Base-by-base conservation (phyloP, 2,797 vertebrate genomes). In the Sparidentex hasta region DNA sequence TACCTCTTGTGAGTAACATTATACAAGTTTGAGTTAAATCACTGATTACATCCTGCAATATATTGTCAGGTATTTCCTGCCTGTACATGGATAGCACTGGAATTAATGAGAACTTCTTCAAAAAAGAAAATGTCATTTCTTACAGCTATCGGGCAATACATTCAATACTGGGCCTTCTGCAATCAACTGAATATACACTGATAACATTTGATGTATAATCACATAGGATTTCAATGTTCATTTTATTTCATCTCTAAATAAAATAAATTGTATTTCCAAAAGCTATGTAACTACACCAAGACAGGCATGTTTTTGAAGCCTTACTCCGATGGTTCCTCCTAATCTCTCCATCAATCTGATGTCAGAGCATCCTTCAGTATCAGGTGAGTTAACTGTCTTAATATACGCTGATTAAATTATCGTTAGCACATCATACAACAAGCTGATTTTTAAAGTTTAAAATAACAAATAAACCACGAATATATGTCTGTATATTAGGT, bases 1-100 rank as follows among this genome's bases (percentile, higher is more conserved):
- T 56, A 8, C 21, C 4, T 51, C 43, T 46, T 5, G 5, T 68
- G n/a, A 38, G 27, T 55, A 13, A 33, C 20, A 7, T 57, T 11
- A 38, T 23, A 71, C 23, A 66, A 56, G 54, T 11, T 58, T 8
- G n/a, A 27, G 11, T 44, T 25, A 56, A 25, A 67, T 64, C 64
- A 38, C n/a, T 38, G 65, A 65, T 29, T 43, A 29, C 0, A 46
- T 0, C 38, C 1, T 52, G 33, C n/a, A 51, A 25, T 20, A 57
- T n/a, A 20, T 1, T 23, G n/a, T 65, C n/a, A 62, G 4, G 3
- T 56, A 21, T 51, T 17, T 23, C 8, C 48, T 44, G 11, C 16
- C 17, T 50, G 3, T 23, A 59, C 17, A 55, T 63, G 11, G 23
- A 74, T 41, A 20, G 55, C 51, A 46, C 20, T 8, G 43, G 3